Base-by-base conservation (phyloP, 2,888 invertebrate species). In the Abrostola tripartita region DNA sequence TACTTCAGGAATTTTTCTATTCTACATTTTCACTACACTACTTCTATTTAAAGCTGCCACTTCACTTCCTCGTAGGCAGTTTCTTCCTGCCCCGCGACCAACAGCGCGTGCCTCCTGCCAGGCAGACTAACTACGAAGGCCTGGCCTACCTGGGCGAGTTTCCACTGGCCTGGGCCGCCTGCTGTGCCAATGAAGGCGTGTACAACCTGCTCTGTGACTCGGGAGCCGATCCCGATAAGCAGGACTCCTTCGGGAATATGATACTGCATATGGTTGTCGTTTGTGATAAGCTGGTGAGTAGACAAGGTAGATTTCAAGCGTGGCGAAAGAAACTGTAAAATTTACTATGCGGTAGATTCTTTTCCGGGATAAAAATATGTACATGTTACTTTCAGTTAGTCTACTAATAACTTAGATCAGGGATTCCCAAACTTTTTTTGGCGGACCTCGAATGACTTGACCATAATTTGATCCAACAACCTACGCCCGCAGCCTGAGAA, bases 261-360 rank as follows among this genome's bases (percentile, higher is more conserved):
- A 98, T 99, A 72, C 95, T 99, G n/a, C 99, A 99, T 88, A 99
- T 99, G 99, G 98, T 99, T 42, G 99, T 99, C 44, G 99, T 99
- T 67, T 97, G 98, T 86, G 99, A 99, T 92, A 99, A 99, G 92
- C 93, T 98, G 95, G 99, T 99, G 91, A 92, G 88, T 2, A 24
- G 24, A 24, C 4, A 24, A 4, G 1, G 24, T 24, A 24, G 24
- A 24, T 24, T 24, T 24, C 24, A 24, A 1, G 24, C 24, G 24
- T 24, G n/a, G n/a, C 24, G 24, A 24, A 24, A 24, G 24, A 24
- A 24, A 24, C 24, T 24, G 24, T 24, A 24, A 24, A 24, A 24
- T 24, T 24, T 24, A 2, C 24, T 4, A 24, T 24, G 24, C 24
- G 24, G 24, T 24, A 24, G 24, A 24, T 24, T 24, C 24, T 24